Evolutionary conservation across 2,797 vertebrate species (phyloP).

Genomic region (Poecile montanus): DNA sequence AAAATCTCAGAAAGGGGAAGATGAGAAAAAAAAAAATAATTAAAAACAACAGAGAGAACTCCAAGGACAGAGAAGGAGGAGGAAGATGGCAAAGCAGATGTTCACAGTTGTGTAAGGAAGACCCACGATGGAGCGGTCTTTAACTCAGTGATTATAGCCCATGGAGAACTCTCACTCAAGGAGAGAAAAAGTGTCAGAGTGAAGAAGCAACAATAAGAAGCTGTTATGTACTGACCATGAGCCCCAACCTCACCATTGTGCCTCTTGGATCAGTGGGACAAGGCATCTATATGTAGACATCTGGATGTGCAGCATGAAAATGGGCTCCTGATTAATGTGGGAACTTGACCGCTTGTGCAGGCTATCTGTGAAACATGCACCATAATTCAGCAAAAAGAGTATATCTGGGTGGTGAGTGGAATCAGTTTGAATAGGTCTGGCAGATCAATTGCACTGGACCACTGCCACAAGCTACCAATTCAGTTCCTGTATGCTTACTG

Average conservation of each 20-base stretch:
- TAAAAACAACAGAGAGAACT: background rate
- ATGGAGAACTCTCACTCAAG: background rate
- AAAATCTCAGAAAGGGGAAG: background rate
- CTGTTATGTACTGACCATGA: background rate
- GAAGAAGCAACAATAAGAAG: background rate
- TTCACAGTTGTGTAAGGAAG: background rate
- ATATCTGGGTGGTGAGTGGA: background rate
- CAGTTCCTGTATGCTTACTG: background rate
- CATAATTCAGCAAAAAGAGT: background rate
- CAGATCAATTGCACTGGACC: background rate
- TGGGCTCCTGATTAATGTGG: rapidly evolving
- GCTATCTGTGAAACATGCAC: background rate
- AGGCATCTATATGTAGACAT: background rate
- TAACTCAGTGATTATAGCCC: background rate
- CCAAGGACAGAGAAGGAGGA: background rate
- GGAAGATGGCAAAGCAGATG: background rate
- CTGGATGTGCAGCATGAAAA: background rate
- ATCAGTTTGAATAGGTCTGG: background rate
- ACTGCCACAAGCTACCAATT: background rate
- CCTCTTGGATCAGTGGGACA: background rate
- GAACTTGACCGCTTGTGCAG: background rate
- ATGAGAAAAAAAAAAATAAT: rapidly evolving
- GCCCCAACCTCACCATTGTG: rapidly evolving
- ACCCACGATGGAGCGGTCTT: background rate
- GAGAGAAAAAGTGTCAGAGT: background rate